phyloP scores from a whole-genome alignment of 2,113 vertebrate genomes.

The Pelmatolapia mariae region DNA sequence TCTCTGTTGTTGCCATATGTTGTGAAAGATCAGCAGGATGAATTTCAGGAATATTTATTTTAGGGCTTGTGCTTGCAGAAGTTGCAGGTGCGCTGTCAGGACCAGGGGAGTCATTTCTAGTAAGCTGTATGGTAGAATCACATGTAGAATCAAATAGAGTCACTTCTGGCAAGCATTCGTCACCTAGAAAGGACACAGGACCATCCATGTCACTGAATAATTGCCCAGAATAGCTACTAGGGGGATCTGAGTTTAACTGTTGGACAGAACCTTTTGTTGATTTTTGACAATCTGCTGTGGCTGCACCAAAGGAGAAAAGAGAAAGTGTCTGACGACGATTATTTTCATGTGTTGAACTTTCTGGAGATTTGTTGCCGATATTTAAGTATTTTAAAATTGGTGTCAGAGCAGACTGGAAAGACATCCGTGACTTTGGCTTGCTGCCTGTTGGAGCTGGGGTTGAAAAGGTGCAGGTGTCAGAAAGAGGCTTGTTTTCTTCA shows the following conservation, averaged over 20 bases:
- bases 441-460: background rate
- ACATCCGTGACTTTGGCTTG: background rate
- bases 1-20: background rate
- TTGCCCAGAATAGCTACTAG: background rate
- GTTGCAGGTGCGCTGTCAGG: background rate
- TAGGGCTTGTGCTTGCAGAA: background rate
- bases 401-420: conserved; percentile 20
- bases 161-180: conserved; percentile 41
- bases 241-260: background rate
- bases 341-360: background rate
- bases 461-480: background rate
- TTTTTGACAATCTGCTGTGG: background rate
- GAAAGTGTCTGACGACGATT: background rate
- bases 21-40: background rate
- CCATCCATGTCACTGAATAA: background rate
- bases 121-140: background rate
- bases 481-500: background rate
- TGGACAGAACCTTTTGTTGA: background rate
- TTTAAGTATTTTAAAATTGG: conserved; percentile 39
- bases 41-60: background rate
- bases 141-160: conserved; percentile 11
- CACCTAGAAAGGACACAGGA: background rate
- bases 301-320: background rate
- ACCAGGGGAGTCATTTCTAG: background rate
- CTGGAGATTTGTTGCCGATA: background rate